Conservation (phyloP, 2,888 invertebrate species). For the Oegoconia quadripuncta region DNA sequence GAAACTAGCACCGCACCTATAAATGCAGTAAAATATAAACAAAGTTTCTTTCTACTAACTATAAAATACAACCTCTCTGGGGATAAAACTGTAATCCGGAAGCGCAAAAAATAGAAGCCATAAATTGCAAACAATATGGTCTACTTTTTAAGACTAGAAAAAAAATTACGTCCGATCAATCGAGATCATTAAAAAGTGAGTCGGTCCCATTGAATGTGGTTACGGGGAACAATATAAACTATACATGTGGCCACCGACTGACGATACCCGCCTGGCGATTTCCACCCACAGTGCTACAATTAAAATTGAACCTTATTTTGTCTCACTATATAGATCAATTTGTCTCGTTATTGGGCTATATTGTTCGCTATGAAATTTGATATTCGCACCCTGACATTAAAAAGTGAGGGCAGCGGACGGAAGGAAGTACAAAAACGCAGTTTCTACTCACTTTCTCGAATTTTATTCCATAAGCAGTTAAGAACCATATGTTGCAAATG, state of each 20-base stretch:
- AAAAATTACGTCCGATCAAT: conserved; percentile 58
- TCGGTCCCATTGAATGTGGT: conserved; percentile 54
- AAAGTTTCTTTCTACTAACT: no score
- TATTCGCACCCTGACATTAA: conserved; percentile 70
- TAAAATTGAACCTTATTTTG: conserved; percentile 28
- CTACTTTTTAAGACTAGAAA: conserved; percentile 38
- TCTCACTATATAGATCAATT: conserved; percentile 19
- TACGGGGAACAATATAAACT: conserved; percentile 62
- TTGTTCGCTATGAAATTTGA: conserved; percentile 61
- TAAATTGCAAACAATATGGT: conserved; percentile 65
- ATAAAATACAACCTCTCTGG: background rate
- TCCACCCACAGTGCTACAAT: conserved; percentile 16
- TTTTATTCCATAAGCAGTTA: conserved; percentile 54
- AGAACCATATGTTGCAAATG: conserved; percentile 57
- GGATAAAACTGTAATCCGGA: conserved; percentile 38
- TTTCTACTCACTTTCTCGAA: conserved; percentile 69
- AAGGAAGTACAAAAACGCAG: conserved; percentile 74
- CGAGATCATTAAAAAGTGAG: conserved; percentile 55
- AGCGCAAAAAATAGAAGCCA: conserved; percentile 58
- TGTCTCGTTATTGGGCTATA: conserved; percentile 8
- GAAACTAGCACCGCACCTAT: no score
- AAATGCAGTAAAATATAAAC: no score
- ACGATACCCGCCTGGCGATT: conserved; percentile 43
- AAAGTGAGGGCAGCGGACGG: conserved; percentile 68
- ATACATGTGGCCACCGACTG: conserved; percentile 76